A percentile compares a stretch with the other conserved stretches of the same genome.
These are phyloP conservation scores for Leptatherina wallacei DNA, from an alignment of 2,797 vertebrate species.

Conservation along the genomic window DNA sequence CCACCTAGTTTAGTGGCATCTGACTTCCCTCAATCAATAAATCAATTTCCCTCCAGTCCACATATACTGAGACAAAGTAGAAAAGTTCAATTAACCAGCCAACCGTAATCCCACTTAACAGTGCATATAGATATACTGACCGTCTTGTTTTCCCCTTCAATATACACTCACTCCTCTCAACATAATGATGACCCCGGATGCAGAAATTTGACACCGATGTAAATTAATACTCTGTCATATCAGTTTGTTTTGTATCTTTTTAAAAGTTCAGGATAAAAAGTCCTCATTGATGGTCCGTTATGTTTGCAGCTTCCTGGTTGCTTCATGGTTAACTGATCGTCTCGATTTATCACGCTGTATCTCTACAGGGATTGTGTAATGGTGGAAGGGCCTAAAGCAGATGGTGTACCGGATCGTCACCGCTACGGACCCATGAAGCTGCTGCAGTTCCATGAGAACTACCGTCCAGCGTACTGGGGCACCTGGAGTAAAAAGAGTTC, in stretches of 20 bases:
- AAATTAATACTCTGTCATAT: neutral
- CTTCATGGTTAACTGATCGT: neutral
- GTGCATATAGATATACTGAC: too few species aligned
- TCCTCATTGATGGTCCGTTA: too few species aligned
- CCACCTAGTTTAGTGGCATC: too few species aligned
- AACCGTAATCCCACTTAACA: neutral
- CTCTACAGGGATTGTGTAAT: slow-evolving; percentile 82
- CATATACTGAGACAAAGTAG: too few species aligned
- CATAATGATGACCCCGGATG: neutral
- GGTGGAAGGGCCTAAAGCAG: slow-evolving; percentile 77
- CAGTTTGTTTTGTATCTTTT: neutral
- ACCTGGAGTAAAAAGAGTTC: slow-evolving; percentile 91
- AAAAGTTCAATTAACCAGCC: too few species aligned
- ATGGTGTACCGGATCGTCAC: slow-evolving; percentile 81
- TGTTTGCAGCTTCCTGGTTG: too few species aligned
- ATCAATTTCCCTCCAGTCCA: too few species aligned
- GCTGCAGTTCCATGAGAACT: slow-evolving; percentile 92
- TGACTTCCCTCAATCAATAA: too few species aligned
- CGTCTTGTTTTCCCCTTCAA: neutral
- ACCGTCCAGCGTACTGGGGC: slow-evolving; percentile 98
- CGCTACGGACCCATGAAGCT: slow-evolving; percentile 94
- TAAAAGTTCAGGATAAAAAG: too few species aligned
- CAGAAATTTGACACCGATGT: neutral
- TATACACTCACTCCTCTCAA: neutral
- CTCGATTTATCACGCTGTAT: neutral